phyloP scores from a whole-genome alignment of 2,888 invertebrate genomes.

The Eurytoma californica region DNA sequence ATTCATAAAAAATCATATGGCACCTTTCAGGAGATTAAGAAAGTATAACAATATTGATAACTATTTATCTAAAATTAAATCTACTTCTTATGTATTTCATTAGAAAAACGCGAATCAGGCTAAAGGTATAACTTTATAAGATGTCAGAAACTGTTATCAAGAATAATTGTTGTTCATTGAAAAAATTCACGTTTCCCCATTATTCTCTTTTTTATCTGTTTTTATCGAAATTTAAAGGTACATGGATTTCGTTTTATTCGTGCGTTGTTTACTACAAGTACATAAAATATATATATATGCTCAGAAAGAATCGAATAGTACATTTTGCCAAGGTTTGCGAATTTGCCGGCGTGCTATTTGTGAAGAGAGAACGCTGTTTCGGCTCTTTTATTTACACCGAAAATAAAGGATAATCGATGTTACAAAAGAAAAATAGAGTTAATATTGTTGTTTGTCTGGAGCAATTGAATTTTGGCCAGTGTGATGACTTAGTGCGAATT shows the following conservation, averaged over 20 bases:
- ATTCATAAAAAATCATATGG: too few species aligned
- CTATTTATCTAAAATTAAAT: too few species aligned
- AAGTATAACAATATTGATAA: too few species aligned
- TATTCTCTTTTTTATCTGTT: not conserved
- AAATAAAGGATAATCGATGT: slow-evolving; percentile 38
- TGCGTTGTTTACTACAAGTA: slow-evolving; percentile 21
- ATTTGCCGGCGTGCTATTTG: slow-evolving; percentile 11
- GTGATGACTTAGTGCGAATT: too few species aligned
- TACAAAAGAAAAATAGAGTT: not conserved
- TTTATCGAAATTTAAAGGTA: slow-evolving; percentile 7
- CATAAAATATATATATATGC: slow-evolving; percentile 8
- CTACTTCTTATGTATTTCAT: too few species aligned
- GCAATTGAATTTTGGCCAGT: not conserved
- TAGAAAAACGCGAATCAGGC: too few species aligned
- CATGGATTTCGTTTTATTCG: slow-evolving; percentile 31
- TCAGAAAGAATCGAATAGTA: not conserved
- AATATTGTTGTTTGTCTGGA: not conserved
- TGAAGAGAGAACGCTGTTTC: not conserved
- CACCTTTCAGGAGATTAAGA: too few species aligned
- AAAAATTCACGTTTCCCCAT: not conserved
- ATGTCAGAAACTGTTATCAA: slow-evolving; percentile 23
- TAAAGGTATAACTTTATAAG: not conserved
- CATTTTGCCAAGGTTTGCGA: not conserved
- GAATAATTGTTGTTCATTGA: slow-evolving; percentile 8
- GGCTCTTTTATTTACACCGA: slow-evolving; percentile 20